These are phyloP conservation scores for Steinernema khuongi DNA, from an alignment of 1,140 invertebrate genomes.

Conservation along the genomic window DNA sequence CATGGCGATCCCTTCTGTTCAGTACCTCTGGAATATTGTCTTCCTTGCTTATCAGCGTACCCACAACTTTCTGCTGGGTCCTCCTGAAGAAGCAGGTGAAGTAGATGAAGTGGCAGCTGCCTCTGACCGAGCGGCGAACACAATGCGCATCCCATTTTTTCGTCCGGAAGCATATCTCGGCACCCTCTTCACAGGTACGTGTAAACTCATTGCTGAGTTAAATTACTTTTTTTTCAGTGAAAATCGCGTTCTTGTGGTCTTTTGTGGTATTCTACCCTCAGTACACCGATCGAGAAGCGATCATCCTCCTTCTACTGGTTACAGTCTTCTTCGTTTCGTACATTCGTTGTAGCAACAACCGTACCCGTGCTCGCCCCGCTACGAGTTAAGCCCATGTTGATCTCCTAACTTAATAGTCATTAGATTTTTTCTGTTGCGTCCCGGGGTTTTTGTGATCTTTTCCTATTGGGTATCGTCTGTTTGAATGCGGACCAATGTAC, in stretches of 20 bases:
- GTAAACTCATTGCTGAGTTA: background rate
- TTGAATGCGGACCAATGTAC: no score
- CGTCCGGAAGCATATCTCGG: background rate
- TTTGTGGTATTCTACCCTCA: constrained; percentile 25
- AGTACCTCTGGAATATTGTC: background rate
- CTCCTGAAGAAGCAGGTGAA: background rate
- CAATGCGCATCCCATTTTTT: background rate
- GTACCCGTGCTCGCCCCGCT: background rate
- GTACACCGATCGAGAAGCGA: constrained; percentile 23
- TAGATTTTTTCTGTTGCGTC: no score
- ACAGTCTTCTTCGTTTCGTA: constrained; percentile 28
- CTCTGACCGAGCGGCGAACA: constrained; percentile 12
- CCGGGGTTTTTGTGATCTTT: no score
- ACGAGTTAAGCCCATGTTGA: background rate
- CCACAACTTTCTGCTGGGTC: constrained; percentile 13
- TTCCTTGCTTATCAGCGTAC: background rate
- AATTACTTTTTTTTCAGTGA: constrained; percentile 1
- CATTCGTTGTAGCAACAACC: constrained; percentile 3
- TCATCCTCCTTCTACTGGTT: constrained; percentile 23
- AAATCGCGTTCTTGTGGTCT: constrained; percentile 17
- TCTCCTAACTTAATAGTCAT: no score
- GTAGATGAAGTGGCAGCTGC: constrained; percentile 13
- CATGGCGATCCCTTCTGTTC: background rate
- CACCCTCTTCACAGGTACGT: constrained; percentile 19
- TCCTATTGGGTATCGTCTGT: no score